Base-by-base conservation (phyloP, 2,888 invertebrate species). In the Archips crataeganus region DNA sequence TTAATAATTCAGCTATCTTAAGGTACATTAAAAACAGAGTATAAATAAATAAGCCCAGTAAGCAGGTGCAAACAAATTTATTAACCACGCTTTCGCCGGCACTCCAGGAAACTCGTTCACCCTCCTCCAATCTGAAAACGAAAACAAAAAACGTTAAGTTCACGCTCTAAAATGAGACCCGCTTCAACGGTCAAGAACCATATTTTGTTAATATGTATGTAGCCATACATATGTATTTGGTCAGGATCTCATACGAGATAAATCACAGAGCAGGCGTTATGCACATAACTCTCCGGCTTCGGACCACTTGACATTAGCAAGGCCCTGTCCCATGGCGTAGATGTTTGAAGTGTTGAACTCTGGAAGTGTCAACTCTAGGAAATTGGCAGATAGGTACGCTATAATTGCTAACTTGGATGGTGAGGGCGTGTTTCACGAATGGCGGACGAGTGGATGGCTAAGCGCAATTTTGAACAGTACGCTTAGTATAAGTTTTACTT, bases 281-380 rank as follows among this genome's bases (percentile, higher is more conserved):
- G 89, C 88, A 88, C 89, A 91, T 92, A 91, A 91, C 87, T 92
- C 92, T 90, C 85, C 82, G 86, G 84, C 82, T 84, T 80, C 85
- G 90, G 87, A 84, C 90, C 89, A 89, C 90, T 91, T 89, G 91
- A 91, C 91, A 89, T 91, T 89, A 88, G 87, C 88, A 86, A 87
- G 87, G 88, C 84, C 87, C 85, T 85, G 85, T 86, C 83, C 84
- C 76, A 47, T 72, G 80, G 73, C 74, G 67, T 64, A 51, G 75
- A 75, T 62, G 61, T 65, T 60, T 11, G n/a, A 42, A 23, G 10
- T 36, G 2, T 34, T 5, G 1, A 9, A 32, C 8, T 6, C 57
- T 51, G 42, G 59, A 68, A 42, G 63, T n/a, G 61, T 6, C 60
- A 10, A 13, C 8, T 15, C 6, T 34, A n/a, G n/a, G 49, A 49